Conservation (phyloP, 2,888 invertebrate genomes). For the Nebria brevicollis region DNA sequence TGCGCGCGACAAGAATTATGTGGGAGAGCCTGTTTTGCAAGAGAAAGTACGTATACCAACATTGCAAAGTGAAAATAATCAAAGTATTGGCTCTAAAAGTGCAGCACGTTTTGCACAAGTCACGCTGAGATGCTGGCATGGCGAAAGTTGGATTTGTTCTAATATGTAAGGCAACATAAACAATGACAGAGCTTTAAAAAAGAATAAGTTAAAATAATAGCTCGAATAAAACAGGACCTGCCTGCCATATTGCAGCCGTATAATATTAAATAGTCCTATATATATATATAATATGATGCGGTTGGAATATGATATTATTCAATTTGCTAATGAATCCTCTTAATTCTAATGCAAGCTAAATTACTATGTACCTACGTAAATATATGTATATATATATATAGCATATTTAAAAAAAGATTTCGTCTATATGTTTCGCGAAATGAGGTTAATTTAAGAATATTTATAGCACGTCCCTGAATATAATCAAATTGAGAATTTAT, state of each 20-base stretch:
- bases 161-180: conserved; percentile 29
- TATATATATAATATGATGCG: too few relatives aligned
- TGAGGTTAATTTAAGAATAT: background rate
- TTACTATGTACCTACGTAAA: background rate
- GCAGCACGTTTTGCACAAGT: background rate
- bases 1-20: conserved; percentile 39
- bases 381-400: conserved; percentile 10
- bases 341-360: too few relatives aligned
- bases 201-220: too few relatives aligned
- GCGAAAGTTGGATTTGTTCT: conserved; percentile 34
- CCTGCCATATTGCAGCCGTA: too few relatives aligned
- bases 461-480: background rate
- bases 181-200: background rate
- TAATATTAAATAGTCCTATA: too few relatives aligned
- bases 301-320: too few relatives aligned
- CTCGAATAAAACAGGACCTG: too few relatives aligned
- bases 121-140: conserved; percentile 22
- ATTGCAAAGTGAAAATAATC: conserved; percentile 23
- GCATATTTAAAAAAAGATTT: too few relatives aligned
- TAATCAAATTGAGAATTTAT: background rate
- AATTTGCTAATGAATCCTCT: too few relatives aligned
- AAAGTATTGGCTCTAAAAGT: conserved; percentile 15
- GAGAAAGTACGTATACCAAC: background rate
- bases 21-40: conserved; percentile 26
- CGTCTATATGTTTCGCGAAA: background rate